A percentile compares a stretch with the other conserved stretches of the same genome.
Evolutionary conservation across 2,797 vertebrate genomes (phyloP).

Genomic region (Diglossa cyanea): DNA sequence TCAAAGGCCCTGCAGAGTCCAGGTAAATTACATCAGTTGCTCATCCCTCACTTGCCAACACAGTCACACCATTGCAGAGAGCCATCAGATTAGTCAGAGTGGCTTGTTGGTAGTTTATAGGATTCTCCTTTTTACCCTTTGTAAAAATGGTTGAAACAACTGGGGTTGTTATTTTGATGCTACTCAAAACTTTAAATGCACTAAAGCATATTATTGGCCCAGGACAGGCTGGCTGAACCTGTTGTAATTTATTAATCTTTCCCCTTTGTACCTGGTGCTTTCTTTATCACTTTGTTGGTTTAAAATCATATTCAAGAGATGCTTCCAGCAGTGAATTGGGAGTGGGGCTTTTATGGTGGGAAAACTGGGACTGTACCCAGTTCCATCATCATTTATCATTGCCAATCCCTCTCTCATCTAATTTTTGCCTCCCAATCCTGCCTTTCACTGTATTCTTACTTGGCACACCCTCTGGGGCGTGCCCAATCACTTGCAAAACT

Average conservation of each 20-base stretch:
- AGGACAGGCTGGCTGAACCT: not conserved
- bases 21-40: not conserved
- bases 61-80: not conserved
- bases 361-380: not conserved
- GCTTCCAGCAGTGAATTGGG: constrained; percentile 45
- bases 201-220: not conserved
- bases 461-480: not conserved
- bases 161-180: not conserved
- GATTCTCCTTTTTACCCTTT: not conserved
- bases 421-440: not conserved
- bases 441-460: not conserved
- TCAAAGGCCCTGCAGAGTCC: not conserved
- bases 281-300: not conserved
- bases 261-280: not conserved
- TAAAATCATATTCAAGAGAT: not conserved
- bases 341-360: not conserved
- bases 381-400: not conserved
- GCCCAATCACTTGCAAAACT: not conserved
- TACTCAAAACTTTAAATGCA: not conserved
- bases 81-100: not conserved
- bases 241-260: not conserved
- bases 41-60: not conserved
- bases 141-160: not conserved
- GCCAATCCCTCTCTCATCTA: not conserved
- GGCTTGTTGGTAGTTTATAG: not conserved